Evolutionary conservation across 2,888 invertebrate genomes (phyloP).

Genomic region (Crioceris asparagi): DNA sequence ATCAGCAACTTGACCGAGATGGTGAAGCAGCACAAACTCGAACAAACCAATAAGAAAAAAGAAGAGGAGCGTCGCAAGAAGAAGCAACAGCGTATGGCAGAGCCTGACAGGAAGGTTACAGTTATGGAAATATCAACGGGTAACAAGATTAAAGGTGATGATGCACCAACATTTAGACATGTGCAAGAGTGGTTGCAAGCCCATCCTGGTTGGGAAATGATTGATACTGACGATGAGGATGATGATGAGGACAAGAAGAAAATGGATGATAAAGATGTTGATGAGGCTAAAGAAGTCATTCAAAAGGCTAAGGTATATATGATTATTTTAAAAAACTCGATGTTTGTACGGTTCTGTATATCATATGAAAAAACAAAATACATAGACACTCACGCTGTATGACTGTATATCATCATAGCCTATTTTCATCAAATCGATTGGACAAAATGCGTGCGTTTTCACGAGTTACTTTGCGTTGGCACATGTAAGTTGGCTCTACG

Average conservation of each 20-base stretch:
- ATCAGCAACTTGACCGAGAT: conserved; percentile 94
- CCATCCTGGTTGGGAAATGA: conserved; percentile 91
- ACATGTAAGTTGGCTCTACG: too few species aligned
- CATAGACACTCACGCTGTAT: too few species aligned
- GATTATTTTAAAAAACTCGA: too few species aligned
- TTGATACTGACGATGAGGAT: conserved; percentile 64
- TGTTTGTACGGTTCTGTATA: too few species aligned
- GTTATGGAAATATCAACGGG: conserved; percentile 86
- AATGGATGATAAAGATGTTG: conserved; percentile 38
- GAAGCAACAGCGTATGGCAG: conserved; percentile 70
- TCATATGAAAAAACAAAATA: too few species aligned
- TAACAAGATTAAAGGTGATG: conserved; percentile 52
- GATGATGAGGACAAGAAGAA: conserved; percentile 64
- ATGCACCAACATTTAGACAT: conserved; percentile 79
- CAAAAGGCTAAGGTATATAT: conserved; percentile 6
- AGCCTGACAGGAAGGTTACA: conserved; percentile 76
- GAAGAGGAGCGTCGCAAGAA: conserved; percentile 79
- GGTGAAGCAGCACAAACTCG: conserved; percentile 92
- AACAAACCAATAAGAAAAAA: conserved; percentile 78
- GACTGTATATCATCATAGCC: too few species aligned
- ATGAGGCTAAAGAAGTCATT: conserved; percentile 17
- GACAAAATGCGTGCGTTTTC: too few species aligned
- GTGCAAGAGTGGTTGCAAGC: conserved; percentile 78
- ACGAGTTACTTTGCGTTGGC: too few species aligned
- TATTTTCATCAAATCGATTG: too few species aligned